Percentiles rank a stretch among this genome's conserved stretches.
phyloP scores from a whole-genome alignment of 1,140 invertebrate genomes.

The Pomacea maculata region DNA sequence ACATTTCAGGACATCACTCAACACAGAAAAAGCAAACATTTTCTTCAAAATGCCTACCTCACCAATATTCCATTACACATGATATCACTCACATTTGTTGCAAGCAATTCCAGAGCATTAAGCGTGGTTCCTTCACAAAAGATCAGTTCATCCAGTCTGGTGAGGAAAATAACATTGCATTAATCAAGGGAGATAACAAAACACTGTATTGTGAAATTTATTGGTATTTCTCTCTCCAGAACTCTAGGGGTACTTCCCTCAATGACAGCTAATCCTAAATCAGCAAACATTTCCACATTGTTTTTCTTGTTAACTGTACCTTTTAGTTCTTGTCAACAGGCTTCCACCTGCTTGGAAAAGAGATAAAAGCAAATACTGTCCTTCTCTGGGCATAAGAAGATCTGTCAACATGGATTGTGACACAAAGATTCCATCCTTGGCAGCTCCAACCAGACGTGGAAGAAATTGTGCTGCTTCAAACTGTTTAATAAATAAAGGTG shows the following conservation, averaged over 20 bases:
- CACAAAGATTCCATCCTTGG: constrained; percentile 1
- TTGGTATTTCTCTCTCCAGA: not conserved
- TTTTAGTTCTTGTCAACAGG: not conserved
- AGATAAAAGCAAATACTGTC: not conserved
- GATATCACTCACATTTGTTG: constrained; percentile 21
- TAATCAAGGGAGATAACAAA: too few relatives aligned
- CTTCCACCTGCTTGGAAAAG: constrained; percentile 8
- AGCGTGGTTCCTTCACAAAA: constrained; percentile 16
- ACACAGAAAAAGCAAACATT: too few relatives aligned
- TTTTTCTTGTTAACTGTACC: not conserved
- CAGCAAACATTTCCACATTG: not conserved
- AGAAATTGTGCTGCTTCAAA: not conserved
- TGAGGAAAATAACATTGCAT: too few relatives aligned
- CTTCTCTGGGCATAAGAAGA: constrained; percentile 1
- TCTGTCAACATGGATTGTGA: not conserved
- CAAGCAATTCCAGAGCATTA: constrained; percentile 22
- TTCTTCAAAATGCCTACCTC: too few relatives aligned
- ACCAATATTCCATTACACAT: not conserved
- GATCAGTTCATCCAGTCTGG: constrained; percentile 31
- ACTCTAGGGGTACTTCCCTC: not conserved
- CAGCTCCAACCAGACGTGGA: constrained; percentile 11
- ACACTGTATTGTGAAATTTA: not conserved
- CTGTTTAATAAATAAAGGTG: too few relatives aligned
- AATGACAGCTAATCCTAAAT: not conserved
- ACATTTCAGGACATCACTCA: too few relatives aligned